A percentile compares a stretch with the other conserved stretches of the same genome.
Evolutionary conservation across 2,113 vertebrate genomes (phyloP).

Genomic region (Pedetes capensis): DNA sequence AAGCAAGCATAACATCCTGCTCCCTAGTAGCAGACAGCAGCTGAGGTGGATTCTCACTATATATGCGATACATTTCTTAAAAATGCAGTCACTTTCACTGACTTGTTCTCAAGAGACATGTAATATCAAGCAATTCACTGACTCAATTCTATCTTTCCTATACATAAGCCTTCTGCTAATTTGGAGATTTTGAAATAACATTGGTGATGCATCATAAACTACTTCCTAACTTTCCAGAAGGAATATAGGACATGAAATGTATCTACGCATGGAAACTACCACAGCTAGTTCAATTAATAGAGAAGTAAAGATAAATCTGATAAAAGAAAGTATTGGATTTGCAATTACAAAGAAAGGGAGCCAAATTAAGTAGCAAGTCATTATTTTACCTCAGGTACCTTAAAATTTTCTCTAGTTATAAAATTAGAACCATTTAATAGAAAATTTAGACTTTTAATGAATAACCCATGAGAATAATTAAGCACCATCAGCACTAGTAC

Average conservation of each 20-base stretch:
- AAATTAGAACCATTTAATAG: constrained; percentile 41
- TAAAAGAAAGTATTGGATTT: constrained; percentile 42
- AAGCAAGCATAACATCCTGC: neutral
- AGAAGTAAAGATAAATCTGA: constrained; percentile 11
- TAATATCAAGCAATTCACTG: neutral
- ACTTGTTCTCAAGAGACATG: constrained; percentile 15
- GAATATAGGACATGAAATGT: constrained; percentile 17
- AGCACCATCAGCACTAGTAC: neutral
- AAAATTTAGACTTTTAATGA: constrained; percentile 47
- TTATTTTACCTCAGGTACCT: constrained; percentile 38
- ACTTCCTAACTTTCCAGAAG: constrained; percentile 4
- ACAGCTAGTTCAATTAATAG: constrained; percentile 11
- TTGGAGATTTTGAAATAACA: constrained; percentile 50
- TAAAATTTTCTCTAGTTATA: constrained; percentile 45
- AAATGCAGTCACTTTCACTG: neutral
- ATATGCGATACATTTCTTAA: neutral
- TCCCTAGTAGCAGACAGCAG: neutral
- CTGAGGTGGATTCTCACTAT: constrained; percentile 37
- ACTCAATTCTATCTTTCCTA: neutral
- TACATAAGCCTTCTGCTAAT: constrained; percentile 1
- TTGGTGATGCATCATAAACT: constrained; percentile 27
- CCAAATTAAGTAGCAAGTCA: constrained; percentile 5
- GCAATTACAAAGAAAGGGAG: neutral
- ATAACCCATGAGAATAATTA: constrained; percentile 10
- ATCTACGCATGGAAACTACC: neutral